Evolutionary conservation across 2,113 vertebrate genomes (phyloP), one percentile per base, ranked within the genome.

Genomic region (Festucalex cinctus): DNA sequence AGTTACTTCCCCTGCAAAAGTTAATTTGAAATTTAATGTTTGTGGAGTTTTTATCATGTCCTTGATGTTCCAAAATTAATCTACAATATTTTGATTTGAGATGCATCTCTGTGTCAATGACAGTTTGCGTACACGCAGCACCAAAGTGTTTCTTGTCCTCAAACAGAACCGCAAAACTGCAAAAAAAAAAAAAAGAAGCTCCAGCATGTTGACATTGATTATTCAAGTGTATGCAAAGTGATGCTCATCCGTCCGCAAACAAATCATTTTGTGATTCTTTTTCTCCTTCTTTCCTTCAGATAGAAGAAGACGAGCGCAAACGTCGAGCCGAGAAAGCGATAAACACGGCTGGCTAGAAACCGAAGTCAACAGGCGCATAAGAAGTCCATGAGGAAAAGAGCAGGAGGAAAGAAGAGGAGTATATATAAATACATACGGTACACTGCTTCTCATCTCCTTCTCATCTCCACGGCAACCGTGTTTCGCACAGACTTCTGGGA

Each of bases 401-500:
- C 62, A 56, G 58, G 49, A 69, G 57, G 28, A 43, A 66, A 58
- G 69, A 85, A 35, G 83, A 79, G 60, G 78, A 75, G 68, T 76
- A 75, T 73, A 36, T 57, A 56, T 39, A 46, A 65, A 57, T 48
- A 49, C 71, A 48, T 20, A 65, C 66, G 65, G 35, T 26, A 56
- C 48, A n/a, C 72, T 68, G 70, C 77, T 71, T 69, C 79, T 82
- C 84, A 71, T 79, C 74, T 69, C 63, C 79, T 69, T 60, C 76
- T 75, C 76, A 83, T 88, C 86, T 85, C 88, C 82, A 89, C 62
- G 83, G 83, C 86, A 88, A 88, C 86, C 69, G 85, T 63, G 70
- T 32, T 85, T 87, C 79, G 68, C 87, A 79, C 79, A 83, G 78
- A 76, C 77, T 84, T 78, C 71, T 81, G 75, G 71, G 77, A 76